phyloP scores from a whole-genome alignment of 2,888 invertebrate genomes.

The Antheraea yamamai region DNA sequence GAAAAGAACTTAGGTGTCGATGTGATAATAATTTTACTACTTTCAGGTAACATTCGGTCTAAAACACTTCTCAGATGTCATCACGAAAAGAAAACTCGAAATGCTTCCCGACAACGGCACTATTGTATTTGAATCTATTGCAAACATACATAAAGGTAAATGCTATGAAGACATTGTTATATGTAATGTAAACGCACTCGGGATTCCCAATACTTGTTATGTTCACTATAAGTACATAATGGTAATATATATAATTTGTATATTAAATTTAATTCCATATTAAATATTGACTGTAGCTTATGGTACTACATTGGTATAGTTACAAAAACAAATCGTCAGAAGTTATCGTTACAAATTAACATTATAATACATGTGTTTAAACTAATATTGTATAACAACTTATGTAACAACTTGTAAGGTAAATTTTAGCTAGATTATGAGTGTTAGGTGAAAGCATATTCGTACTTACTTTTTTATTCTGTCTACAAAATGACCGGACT shows the following conservation, averaged over 20 bases:
- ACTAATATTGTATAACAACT: background rate
- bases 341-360: background rate
- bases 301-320: background rate
- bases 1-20: background rate
- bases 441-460: background rate
- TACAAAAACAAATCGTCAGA: background rate
- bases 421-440: background rate
- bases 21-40: slow-evolving; percentile 17
- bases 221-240: background rate
- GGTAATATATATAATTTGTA: background rate
- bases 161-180: background rate
- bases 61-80: slow-evolving; percentile 95
- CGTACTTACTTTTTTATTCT: background rate
- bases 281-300: background rate
- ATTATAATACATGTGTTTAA: background rate
- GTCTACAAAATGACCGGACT: background rate
- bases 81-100: slow-evolving; percentile 94
- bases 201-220: slow-evolving; percentile 6
- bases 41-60: slow-evolving; percentile 81
- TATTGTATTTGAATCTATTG: slow-evolving; percentile 95
- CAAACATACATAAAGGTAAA: slow-evolving; percentile 89
- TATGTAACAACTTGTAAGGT: background rate
- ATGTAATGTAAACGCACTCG: background rate
- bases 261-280: background rate
- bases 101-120: slow-evolving; percentile 97